These are phyloP conservation scores for Portunus trituberculatus DNA, from an alignment of 1,140 invertebrate species.

Conservation along the genomic window DNA sequence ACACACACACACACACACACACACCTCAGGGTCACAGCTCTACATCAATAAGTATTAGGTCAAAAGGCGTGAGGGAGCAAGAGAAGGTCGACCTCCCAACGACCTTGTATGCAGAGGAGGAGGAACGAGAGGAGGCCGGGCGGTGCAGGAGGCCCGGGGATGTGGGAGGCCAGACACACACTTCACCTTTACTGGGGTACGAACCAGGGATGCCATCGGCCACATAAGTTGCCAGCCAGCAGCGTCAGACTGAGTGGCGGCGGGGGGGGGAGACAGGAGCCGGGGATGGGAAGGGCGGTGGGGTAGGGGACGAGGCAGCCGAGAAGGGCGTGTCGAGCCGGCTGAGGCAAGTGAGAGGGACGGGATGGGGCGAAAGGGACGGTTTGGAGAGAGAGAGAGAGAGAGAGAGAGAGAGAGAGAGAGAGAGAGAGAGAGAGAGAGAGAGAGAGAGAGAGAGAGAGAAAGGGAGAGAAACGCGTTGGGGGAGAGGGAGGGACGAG, in stretches of 20 bases:
- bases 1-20: not conserved
- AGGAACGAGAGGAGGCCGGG: not conserved
- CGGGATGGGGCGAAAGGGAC: not conserved
- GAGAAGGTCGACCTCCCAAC: slow-evolving; percentile 16
- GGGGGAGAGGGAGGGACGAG: not conserved
- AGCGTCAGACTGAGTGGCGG: slow-evolving; percentile 17
- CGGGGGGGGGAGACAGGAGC: slow-evolving; percentile 7
- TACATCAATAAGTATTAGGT: not conserved
- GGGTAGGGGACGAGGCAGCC: not conserved
- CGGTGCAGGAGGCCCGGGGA: not conserved
- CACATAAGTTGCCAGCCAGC: slow-evolving; percentile 18
- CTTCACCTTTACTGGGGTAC: slow-evolving; percentile 18
- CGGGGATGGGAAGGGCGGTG: not conserved
- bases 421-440: slow-evolving; percentile 20
- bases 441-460: slow-evolving; percentile 3
- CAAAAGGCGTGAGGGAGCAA: not conserved
- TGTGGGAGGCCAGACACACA: slow-evolving; percentile 9
- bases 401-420: slow-evolving; percentile 20
- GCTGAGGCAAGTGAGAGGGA: slow-evolving; percentile 6
- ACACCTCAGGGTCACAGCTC: not conserved
- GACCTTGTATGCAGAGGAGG: slow-evolving; percentile 18
- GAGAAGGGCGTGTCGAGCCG: slow-evolving; percentile 16
- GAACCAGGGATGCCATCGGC: slow-evolving; percentile 16
- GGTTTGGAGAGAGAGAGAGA: not conserved
- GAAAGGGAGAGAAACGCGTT: not conserved